Conservation (phyloP, 2,113 vertebrate genomes). For the Rhabdornis inornatus region DNA sequence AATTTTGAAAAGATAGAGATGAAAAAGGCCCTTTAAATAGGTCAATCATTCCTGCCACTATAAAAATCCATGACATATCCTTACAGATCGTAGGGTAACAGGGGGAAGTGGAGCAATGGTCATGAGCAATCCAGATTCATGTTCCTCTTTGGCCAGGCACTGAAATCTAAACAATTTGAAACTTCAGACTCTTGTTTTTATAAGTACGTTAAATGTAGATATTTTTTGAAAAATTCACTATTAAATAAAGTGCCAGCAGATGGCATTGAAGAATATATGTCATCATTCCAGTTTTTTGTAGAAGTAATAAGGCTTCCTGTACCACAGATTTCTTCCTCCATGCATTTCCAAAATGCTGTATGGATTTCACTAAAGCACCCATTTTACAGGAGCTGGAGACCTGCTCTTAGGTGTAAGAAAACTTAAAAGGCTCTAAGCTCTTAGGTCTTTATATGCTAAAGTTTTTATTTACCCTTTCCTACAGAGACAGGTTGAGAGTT, state of each 20-base stretch:
- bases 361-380: neutral
- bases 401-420: neutral
- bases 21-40: neutral
- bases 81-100: fast-evolving
- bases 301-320: neutral
- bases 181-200: neutral
- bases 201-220: neutral
- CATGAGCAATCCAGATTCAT: neutral
- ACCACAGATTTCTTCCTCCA: neutral
- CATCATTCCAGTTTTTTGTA: neutral
- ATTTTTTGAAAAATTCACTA: neutral
- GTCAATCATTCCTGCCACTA: neutral
- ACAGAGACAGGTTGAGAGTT: neutral
- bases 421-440: neutral
- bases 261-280: slow-evolving; percentile 51
- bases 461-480: neutral
- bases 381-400: neutral
- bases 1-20: neutral
- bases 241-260: slow-evolving; percentile 26
- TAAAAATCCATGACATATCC: neutral
- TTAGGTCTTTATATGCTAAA: neutral
- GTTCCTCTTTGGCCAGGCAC: neutral
- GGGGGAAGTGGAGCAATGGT: neutral
- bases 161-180: neutral
- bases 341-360: neutral